Evolutionary conservation across 2,888 invertebrate genomes (phyloP).

Genomic region (Cantharis lateralis): DNA sequence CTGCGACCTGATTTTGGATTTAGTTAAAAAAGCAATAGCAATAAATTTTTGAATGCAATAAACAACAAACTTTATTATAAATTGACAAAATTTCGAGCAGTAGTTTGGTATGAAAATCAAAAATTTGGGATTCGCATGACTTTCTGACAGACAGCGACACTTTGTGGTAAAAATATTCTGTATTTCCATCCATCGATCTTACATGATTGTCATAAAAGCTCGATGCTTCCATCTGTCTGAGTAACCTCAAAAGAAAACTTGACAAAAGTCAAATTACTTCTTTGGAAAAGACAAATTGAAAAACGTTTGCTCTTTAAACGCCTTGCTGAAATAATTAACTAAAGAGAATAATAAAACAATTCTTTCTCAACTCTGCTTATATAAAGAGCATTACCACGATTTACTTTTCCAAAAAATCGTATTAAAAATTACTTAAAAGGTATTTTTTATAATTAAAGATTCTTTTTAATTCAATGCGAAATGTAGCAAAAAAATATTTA

Average conservation of each 20-base stretch:
- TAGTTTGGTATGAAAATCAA: no score
- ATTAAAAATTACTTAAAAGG: background rate
- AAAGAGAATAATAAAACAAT: background rate
- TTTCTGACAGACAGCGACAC: background rate
- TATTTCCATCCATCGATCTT: background rate
- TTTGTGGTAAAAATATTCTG: background rate
- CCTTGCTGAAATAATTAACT: background rate
- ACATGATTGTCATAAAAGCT: background rate
- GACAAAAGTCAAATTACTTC: background rate
- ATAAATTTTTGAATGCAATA: background rate
- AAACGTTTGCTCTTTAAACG: background rate
- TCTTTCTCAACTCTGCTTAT: background rate
- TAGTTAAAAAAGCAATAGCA: no score
- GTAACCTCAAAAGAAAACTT: background rate
- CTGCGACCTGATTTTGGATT: no score
- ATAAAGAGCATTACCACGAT: background rate
- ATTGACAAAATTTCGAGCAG: background rate
- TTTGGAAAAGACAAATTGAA: background rate
- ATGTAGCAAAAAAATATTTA: background rate
- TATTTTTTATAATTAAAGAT: background rate
- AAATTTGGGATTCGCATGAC: background rate
- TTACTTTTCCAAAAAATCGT: background rate
- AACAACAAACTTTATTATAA: background rate
- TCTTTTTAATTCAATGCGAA: background rate
- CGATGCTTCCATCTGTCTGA: background rate